Percentiles rank a stretch among this genome's conserved stretches.
These are phyloP conservation scores for Conus betulinus DNA, from an alignment of 1,140 invertebrate species.

Conservation along the genomic window DNA sequence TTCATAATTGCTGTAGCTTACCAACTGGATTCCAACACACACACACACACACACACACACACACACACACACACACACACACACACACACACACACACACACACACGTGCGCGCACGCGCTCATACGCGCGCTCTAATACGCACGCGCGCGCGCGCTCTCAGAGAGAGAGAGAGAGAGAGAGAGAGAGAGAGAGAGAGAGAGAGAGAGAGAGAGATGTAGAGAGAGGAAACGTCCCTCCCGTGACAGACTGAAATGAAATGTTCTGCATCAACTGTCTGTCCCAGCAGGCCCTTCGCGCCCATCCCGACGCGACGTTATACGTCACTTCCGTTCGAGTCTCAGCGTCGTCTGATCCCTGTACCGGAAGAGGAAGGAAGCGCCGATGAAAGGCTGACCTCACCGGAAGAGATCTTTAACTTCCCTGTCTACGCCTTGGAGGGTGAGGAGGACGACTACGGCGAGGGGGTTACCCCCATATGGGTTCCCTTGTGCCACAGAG, in stretches of 20 bases:
- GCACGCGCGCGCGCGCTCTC: not conserved
- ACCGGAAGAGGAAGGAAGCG: constrained; percentile 48
- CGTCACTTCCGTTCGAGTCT: constrained; percentile 40
- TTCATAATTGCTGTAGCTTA: no score
- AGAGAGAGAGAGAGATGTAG: no score
- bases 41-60: no score
- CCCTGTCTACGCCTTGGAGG: constrained; percentile 29
- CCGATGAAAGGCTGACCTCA: constrained; percentile 43
- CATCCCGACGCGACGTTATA: constrained; percentile 39
- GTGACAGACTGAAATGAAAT: no score
- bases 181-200: no score
- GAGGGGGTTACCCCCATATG: not conserved
- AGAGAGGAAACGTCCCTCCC: not conserved
- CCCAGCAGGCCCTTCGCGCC: constrained; percentile 39
- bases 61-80: no score
- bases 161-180: no score
- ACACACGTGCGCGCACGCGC: no score
- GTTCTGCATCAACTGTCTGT: not conserved
- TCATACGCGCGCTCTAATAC: not conserved
- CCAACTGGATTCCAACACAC: no score
- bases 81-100: no score
- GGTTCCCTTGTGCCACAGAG: not conserved
- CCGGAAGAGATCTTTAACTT: constrained; percentile 45
- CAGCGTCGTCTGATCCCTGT: constrained; percentile 47
- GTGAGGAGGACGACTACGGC: constrained; percentile 18